Conservation (phyloP, 2,888 invertebrate species). For the Andricus curvator region DNA sequence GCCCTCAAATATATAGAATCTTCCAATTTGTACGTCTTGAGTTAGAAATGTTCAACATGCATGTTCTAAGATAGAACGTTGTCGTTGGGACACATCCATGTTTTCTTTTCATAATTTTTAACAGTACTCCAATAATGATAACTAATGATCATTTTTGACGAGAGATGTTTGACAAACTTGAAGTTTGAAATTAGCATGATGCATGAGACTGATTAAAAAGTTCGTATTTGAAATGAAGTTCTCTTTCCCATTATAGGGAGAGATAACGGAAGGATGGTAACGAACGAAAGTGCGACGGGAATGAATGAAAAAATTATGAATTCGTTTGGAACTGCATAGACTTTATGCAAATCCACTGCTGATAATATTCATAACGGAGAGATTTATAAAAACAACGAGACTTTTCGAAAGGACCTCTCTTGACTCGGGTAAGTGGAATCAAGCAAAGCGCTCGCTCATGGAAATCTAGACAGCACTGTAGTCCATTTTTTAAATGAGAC, state of each 20-base stretch:
- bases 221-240: constrained; percentile 13
- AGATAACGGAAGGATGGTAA: background rate
- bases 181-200: constrained; percentile 18
- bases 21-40: too few species aligned
- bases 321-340: background rate
- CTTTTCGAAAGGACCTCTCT: background rate
- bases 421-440: background rate
- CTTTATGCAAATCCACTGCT: constrained; percentile 10
- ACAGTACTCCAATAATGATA: background rate
- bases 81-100: too few species aligned
- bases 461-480: too few species aligned
- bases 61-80: too few species aligned
- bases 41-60: too few species aligned
- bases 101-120: too few species aligned
- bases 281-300: background rate
- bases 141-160: background rate
- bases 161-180: background rate
- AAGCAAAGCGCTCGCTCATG: background rate
- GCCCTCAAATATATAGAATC: too few species aligned
- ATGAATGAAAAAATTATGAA: background rate
- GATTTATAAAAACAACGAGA: constrained; percentile 19
- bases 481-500: too few species aligned
- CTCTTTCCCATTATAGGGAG: background rate
- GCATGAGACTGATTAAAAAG: background rate
- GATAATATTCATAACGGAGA: constrained; percentile 19